phyloP scores from a whole-genome alignment of 1,140 invertebrate genomes.

The Penaeus chinensis region DNA sequence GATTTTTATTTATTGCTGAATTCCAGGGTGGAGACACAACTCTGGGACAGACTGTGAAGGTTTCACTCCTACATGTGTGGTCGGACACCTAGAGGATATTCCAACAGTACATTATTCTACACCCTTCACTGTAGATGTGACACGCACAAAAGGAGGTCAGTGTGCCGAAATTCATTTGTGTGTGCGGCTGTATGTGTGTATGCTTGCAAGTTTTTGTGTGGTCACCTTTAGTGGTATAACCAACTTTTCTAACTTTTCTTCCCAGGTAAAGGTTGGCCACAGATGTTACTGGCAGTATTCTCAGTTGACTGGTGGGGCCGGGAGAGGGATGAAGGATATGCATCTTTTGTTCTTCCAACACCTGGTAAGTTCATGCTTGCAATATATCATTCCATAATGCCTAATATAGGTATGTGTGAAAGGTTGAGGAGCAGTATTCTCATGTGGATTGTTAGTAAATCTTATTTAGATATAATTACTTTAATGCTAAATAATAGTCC shows the following conservation, averaged over 20 bases:
- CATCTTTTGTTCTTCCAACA: slow-evolving; percentile 32
- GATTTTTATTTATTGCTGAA: background rate
- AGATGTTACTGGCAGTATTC: slow-evolving; percentile 36
- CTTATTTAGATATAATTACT: no score
- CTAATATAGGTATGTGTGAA: no score
- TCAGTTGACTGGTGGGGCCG: slow-evolving; percentile 48
- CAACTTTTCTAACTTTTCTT: background rate
- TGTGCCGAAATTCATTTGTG: background rate
- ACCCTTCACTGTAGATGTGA: slow-evolving; percentile 40
- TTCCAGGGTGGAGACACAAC: slow-evolving; percentile 39
- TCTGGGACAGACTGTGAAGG: slow-evolving; percentile 38
- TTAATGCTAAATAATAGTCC: no score
- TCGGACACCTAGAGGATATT: slow-evolving; percentile 6
- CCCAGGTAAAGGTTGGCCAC: slow-evolving; percentile 38
- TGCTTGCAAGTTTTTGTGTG: background rate
- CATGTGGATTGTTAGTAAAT: no score
- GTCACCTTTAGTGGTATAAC: background rate
- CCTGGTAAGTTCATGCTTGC: slow-evolving; percentile 5
- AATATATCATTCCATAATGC: background rate
- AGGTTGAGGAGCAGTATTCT: no score
- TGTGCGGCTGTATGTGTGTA: background rate
- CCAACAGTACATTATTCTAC: slow-evolving; percentile 39
- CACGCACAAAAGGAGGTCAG: slow-evolving; percentile 34
- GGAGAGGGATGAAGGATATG: slow-evolving; percentile 50
- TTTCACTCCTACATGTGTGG: slow-evolving; percentile 30